A percentile compares a stretch with the other conserved stretches of the same genome.
Conservation (phyloP, 37 sponge, comb jelly and placozoan genomes). For the Bolinopsis microptera region DNA sequence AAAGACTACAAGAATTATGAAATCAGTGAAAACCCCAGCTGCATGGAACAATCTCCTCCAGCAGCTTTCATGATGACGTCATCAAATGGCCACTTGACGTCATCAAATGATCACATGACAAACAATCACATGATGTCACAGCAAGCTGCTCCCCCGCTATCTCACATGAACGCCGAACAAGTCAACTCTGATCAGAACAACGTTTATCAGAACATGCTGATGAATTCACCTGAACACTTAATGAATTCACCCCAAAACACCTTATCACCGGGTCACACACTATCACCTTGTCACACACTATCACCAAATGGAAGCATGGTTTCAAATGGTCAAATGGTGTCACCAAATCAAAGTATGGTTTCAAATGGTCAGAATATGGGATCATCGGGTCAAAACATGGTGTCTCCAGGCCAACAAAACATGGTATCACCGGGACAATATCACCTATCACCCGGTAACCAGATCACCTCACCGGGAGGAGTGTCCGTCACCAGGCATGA, state of each 20-base stretch:
- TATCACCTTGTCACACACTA: not conserved
- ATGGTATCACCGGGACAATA: not conserved
- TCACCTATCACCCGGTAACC: not conserved
- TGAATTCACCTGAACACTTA: not conserved
- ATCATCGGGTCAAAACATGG: not conserved
- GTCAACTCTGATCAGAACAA: not conserved
- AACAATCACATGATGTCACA: not conserved
- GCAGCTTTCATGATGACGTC: constrained; percentile 33
- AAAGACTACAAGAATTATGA: no score
- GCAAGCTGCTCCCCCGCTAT: not conserved
- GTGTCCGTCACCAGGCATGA: constrained; percentile 45
- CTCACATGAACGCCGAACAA: not conserved
- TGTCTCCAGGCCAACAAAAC: not conserved
- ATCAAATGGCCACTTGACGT: constrained; percentile 8
- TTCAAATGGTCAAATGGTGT: not conserved
- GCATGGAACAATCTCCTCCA: not conserved
- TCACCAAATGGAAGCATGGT: not conserved
- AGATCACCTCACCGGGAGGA: constrained; percentile 45
- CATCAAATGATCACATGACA: not conserved
- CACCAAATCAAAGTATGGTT: not conserved
- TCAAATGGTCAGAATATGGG: constrained; percentile 2
- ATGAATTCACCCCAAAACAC: not conserved
- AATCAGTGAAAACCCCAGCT: not conserved
- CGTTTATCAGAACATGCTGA: not conserved
- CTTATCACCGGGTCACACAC: not conserved